A percentile compares a stretch with the other conserved stretches of the same genome.
phyloP scores from a whole-genome alignment of 1,140 invertebrate genomes.

The Nautilus pompilius region DNA sequence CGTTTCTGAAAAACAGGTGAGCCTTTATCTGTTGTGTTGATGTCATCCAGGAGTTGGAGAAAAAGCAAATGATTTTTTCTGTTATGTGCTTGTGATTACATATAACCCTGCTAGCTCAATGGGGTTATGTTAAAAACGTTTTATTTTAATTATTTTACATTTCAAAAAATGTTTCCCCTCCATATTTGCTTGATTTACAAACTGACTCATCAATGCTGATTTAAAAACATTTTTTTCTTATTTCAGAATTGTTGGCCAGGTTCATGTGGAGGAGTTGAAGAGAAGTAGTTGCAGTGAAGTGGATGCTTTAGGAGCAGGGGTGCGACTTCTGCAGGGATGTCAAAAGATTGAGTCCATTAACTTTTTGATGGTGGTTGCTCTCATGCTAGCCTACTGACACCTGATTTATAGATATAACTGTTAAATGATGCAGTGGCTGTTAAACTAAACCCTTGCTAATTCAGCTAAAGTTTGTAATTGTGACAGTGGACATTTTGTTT shows the following conservation, averaged over 20 bases:
- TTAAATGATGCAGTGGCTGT: too few species aligned
- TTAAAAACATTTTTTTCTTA: not conserved
- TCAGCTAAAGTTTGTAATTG: too few species aligned
- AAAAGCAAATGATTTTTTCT: not conserved
- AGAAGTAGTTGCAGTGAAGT: constrained; percentile 14
- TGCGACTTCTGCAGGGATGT: constrained; percentile 21
- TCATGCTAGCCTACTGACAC: constrained; percentile 27
- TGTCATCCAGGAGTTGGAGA: too few species aligned
- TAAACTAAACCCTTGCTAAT: too few species aligned
- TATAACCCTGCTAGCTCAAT: not conserved
- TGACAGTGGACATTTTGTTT: too few species aligned
- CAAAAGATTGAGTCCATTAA: constrained; percentile 25
- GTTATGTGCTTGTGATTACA: not conserved
- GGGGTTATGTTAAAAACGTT: not conserved
- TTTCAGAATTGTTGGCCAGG: constrained; percentile 29
- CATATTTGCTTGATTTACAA: not conserved
- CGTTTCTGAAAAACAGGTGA: too few species aligned
- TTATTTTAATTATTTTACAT: not conserved
- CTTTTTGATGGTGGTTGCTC: constrained; percentile 27
- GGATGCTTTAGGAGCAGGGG: constrained; percentile 30
- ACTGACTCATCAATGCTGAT: not conserved
- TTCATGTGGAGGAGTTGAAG: constrained; percentile 26
- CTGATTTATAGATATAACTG: too few species aligned
- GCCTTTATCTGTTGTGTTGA: too few species aligned
- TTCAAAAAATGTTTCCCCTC: not conserved